Percentiles rank a stretch among this genome's conserved stretches.
phyloP scores from a whole-genome alignment of 2,888 invertebrate species.

The Ganaspis brasiliensis region DNA sequence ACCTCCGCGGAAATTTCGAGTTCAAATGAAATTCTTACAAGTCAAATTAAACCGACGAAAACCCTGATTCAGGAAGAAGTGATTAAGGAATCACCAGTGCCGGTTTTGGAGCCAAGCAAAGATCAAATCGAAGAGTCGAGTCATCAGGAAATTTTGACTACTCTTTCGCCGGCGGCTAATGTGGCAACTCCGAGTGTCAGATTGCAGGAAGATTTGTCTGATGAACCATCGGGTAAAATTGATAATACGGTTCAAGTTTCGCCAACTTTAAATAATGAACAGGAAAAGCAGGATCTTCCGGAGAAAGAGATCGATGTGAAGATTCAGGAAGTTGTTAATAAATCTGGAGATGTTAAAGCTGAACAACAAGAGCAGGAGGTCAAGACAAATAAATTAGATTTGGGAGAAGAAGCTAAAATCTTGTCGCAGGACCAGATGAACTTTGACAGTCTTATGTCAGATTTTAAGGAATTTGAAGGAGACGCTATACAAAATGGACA shows the following conservation, averaged over 20 bases:
- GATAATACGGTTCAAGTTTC: constrained; percentile 28
- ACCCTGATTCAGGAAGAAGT: constrained; percentile 69
- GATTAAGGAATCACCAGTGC: constrained; percentile 63
- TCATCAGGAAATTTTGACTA: constrained; percentile 66
- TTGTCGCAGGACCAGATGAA: constrained; percentile 73
- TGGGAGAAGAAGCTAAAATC: constrained; percentile 68
- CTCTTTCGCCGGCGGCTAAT: constrained; percentile 60
- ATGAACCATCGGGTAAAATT: constrained; percentile 43
- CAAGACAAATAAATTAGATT: constrained; percentile 48
- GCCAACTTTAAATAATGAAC: constrained; percentile 39
- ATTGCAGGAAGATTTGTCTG: constrained; percentile 62
- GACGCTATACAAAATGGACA: constrained; percentile 74
- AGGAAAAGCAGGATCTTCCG: constrained; percentile 30
- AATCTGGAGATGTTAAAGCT: constrained; percentile 51
- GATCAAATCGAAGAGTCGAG: constrained; percentile 64
- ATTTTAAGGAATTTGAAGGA: constrained; percentile 77
- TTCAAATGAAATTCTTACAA: constrained; percentile 73
- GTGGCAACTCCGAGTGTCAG: constrained; percentile 54
- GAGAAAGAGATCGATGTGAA: constrained; percentile 48
- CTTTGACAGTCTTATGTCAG: constrained; percentile 76
- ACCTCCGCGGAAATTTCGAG: background rate
- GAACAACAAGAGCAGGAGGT: constrained; percentile 64
- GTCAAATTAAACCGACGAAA: constrained; percentile 73
- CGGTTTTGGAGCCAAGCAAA: constrained; percentile 69
- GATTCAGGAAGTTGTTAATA: constrained; percentile 44